phyloP scores from a whole-genome alignment of 1,140 invertebrate species.

The Pissodes strobi region DNA sequence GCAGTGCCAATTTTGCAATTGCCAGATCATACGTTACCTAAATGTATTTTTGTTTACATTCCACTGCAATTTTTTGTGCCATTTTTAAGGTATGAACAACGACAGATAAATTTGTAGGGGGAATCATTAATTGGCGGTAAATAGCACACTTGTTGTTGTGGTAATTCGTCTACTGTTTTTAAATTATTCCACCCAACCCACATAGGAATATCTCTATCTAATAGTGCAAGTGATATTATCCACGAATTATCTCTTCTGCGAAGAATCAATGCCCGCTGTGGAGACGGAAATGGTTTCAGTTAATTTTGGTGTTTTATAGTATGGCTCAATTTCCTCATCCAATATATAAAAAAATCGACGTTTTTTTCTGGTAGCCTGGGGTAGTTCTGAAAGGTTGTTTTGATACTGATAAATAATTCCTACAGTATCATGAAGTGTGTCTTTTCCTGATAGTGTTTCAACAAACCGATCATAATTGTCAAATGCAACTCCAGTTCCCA shows the following conservation, averaged over 20 bases:
- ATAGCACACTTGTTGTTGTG: no score
- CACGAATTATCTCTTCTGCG: no score
- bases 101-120: slow-evolving; percentile 46
- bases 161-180: no score
- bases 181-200: no score
- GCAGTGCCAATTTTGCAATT: slow-evolving; percentile 54
- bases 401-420: slow-evolving; percentile 44
- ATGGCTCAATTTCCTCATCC: neutral
- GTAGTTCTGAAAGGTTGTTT: neutral
- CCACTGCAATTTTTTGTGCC: slow-evolving; percentile 41
- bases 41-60: slow-evolving; percentile 47
- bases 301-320: slow-evolving; percentile 11
- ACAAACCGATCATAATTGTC: slow-evolving; percentile 57
- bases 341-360: neutral
- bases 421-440: slow-evolving; percentile 58
- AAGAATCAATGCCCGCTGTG: no score
- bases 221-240: no score
- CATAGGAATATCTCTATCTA: no score
- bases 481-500: slow-evolving; percentile 51
- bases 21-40: no score
- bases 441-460: slow-evolving; percentile 55
- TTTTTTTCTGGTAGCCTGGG: neutral
- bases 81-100: slow-evolving; percentile 51
- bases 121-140: no score
- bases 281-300: neutral